These are phyloP conservation scores for Ericerus pela DNA, from an alignment of 1,140 invertebrate genomes.

Conservation along the genomic window DNA sequence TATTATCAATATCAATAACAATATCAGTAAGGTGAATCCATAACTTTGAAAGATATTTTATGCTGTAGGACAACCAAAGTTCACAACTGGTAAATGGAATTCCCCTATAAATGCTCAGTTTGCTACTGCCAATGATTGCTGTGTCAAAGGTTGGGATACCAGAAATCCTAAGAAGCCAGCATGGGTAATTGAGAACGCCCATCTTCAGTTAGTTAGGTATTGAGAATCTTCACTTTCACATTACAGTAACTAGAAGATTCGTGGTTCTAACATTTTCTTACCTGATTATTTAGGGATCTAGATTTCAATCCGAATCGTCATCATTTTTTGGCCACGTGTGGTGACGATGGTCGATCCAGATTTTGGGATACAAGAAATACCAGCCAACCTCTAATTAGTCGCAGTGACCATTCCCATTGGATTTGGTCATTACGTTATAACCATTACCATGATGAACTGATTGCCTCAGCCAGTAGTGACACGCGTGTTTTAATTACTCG, in stretches of 20 bases:
- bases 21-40: background rate
- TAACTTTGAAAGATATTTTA: background rate
- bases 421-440: conserved; percentile 52
- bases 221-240: background rate
- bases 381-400: conserved; percentile 55
- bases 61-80: conserved; percentile 40
- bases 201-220: conserved; percentile 63
- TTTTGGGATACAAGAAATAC: conserved; percentile 90
- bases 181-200: conserved; percentile 74
- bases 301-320: conserved; percentile 96
- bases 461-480: conserved; percentile 90
- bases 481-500: conserved; percentile 76
- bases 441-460: conserved; percentile 88
- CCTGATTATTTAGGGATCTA: conserved; percentile 46
- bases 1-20: background rate
- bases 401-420: conserved; percentile 92
- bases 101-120: conserved; percentile 78
- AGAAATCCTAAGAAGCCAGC: conserved; percentile 48
- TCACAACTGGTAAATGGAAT: conserved; percentile 81
- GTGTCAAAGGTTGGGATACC: conserved; percentile 75
- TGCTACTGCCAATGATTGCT: conserved; percentile 64
- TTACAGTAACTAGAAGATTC: background rate
- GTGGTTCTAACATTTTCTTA: background rate
- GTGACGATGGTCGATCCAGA: conserved; percentile 84
- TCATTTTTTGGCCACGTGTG: conserved; percentile 82